These are phyloP conservation scores for Cebidichthys violaceus DNA, from an alignment of 2,113 vertebrate species.

Conservation along the genomic window DNA sequence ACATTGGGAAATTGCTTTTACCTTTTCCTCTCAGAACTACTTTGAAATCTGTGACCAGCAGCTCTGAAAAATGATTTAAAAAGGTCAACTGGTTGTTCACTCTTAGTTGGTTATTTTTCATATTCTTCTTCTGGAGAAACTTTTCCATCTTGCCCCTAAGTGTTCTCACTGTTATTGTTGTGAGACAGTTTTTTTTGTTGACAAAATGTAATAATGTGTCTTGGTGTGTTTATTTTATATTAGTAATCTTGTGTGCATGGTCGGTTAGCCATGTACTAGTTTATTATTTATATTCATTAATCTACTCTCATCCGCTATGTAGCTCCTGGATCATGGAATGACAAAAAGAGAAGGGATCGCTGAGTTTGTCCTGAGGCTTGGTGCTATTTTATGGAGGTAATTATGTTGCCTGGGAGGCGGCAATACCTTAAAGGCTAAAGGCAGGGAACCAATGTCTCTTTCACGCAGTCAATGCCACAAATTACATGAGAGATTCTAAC, in stretches of 20 bases:
- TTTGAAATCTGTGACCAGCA: background rate
- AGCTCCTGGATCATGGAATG: background rate
- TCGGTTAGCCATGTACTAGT: background rate
- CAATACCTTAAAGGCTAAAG: background rate
- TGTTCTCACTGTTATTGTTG: background rate
- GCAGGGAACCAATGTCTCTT: background rate
- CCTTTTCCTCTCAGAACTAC: conserved; percentile 10
- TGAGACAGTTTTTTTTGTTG: background rate
- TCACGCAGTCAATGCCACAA: background rate
- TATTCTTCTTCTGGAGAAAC: background rate
- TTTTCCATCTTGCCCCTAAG: background rate
- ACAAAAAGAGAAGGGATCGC: background rate
- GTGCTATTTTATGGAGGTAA: no score
- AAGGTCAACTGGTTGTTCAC: conserved; percentile 33
- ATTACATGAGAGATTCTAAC: background rate
- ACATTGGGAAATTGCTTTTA: conserved; percentile 31
- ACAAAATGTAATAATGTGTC: background rate
- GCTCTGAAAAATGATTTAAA: conserved; percentile 13
- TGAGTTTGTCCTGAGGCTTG: background rate
- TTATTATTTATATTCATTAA: background rate
- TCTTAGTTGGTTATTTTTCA: conserved; percentile 1
- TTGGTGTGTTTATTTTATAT: background rate
- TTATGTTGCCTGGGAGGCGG: background rate
- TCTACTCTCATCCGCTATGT: background rate
- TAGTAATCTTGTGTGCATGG: no score